These are phyloP conservation scores for Orgyia antiqua DNA, from an alignment of 2,888 invertebrate genomes.

Conservation along the genomic window DNA sequence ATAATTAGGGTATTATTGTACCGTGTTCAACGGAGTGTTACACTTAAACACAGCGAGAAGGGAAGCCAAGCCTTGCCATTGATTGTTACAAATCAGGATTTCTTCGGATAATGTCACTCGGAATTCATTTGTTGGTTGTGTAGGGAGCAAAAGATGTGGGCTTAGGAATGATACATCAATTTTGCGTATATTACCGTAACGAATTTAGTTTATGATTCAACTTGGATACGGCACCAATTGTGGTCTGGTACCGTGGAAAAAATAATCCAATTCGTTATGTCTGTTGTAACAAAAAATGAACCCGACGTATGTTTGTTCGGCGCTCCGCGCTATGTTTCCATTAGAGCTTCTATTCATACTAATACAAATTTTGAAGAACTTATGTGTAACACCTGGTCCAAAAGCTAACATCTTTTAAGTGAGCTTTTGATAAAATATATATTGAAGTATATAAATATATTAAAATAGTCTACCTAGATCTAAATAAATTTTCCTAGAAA, in stretches of 20 bases:
- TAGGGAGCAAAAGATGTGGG: slow-evolving; percentile 44
- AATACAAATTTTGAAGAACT: too few species aligned
- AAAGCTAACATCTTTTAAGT: too few species aligned
- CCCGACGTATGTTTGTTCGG: too few species aligned
- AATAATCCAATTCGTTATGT: too few species aligned
- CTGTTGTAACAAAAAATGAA: too few species aligned
- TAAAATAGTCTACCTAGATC: too few species aligned
- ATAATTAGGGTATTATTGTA: slow-evolving; percentile 72
- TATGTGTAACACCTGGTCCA: too few species aligned
- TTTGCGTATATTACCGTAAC: slow-evolving; percentile 20
- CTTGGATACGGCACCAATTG: not conserved
- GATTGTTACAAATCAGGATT: slow-evolving; percentile 70
- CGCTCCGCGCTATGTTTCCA: too few species aligned
- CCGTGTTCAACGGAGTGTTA: slow-evolving; percentile 54
- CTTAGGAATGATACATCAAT: slow-evolving; percentile 45
- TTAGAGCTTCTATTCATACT: too few species aligned
- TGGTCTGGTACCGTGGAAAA: not conserved
- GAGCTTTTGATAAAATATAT: too few species aligned
- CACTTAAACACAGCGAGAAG: slow-evolving; percentile 39
- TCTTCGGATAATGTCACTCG: slow-evolving; percentile 44
- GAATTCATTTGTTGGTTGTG: slow-evolving; percentile 25
- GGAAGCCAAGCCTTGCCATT: slow-evolving; percentile 44
- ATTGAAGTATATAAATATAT: too few species aligned
- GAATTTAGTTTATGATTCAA: slow-evolving; percentile 13
- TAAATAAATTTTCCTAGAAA: too few species aligned